phyloP scores from a whole-genome alignment of 2,797 vertebrate species.

The Uromys caudimaculatus region DNA sequence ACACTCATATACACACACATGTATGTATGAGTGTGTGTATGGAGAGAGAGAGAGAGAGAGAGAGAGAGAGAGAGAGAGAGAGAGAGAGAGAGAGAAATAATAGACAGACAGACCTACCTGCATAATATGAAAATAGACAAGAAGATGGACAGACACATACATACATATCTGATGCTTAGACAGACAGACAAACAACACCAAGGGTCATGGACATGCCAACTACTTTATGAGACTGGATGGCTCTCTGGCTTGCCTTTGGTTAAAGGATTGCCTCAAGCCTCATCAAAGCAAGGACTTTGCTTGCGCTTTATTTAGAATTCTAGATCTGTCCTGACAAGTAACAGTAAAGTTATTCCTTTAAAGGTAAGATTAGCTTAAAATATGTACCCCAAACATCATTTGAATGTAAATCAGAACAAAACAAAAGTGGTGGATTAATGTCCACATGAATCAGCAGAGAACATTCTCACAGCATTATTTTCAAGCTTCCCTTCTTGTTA shows the following conservation, averaged over 20 bases:
- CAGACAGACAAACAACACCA: background rate
- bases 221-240: background rate
- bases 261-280: background rate
- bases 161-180: background rate
- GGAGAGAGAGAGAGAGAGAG: background rate
- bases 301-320: background rate
- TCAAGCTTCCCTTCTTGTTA: background rate
- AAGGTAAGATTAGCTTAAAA: conserved; percentile 1
- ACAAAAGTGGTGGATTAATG: background rate
- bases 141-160: background rate
- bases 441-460: background rate
- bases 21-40: background rate
- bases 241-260: background rate
- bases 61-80: background rate
- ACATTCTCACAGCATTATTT: background rate
- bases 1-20: background rate
- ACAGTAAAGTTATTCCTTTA: background rate
- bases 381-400: background rate
- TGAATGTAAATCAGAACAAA: background rate
- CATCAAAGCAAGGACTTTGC: background rate
- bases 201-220: background rate
- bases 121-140: too few relatives aligned
- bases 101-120: too few relatives aligned
- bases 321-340: background rate
- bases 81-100: background rate